Percentiles rank a stretch among this genome's conserved stretches.
phyloP scores from a whole-genome alignment of 1,140 invertebrate genomes.

The Lepidurus apus region DNA sequence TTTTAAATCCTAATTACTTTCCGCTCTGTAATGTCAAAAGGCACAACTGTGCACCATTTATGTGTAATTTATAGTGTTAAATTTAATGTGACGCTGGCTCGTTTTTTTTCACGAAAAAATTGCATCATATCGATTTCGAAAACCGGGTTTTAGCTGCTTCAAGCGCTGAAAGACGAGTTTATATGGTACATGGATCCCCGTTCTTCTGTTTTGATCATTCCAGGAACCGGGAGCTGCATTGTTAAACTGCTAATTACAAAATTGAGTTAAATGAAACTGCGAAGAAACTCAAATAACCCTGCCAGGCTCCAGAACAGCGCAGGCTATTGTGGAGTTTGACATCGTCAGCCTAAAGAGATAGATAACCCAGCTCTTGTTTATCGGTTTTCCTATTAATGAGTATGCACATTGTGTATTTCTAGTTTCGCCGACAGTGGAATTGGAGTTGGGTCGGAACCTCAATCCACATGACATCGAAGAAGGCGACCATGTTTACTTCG shows the following conservation, averaged over 20 bases:
- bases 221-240: background rate
- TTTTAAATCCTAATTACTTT: no score
- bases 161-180: background rate
- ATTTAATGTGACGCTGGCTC: no score
- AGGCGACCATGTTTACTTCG: conserved; percentile 84
- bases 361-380: no score
- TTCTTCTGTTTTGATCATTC: background rate
- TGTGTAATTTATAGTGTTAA: no score
- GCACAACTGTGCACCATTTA: no score
- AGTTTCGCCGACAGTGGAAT: conserved; percentile 67
- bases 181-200: background rate
- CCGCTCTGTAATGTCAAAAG: no score
- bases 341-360: no score
- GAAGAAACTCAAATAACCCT: background rate
- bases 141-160: background rate
- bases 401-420: conserved; percentile 35
- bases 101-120: no score
- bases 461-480: conserved; percentile 83
- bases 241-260: background rate
- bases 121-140: no score
- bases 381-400: background rate
- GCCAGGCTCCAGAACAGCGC: no score
- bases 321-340: no score
- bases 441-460: conserved; percentile 72
- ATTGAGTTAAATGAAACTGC: background rate